Evolutionary conservation across 2,113 vertebrate genomes (phyloP).

Genomic region (Hippocampus barbouri): DNA sequence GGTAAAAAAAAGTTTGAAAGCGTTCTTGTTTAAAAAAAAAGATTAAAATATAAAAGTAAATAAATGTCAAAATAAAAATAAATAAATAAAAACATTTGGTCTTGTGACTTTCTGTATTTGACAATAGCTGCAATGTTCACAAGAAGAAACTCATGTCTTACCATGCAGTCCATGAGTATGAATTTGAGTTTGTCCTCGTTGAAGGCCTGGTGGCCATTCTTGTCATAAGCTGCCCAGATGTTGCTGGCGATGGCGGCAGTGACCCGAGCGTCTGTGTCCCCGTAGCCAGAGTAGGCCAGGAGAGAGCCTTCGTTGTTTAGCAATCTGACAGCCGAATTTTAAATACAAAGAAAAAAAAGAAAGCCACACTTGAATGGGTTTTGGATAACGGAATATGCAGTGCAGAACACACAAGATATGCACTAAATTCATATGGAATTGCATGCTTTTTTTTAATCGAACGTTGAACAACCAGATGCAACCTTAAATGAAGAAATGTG

Average conservation of each 20-base stretch:
- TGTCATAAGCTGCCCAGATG: constrained; percentile 98
- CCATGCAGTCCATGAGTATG: constrained; percentile 99
- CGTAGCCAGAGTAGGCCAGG: constrained; percentile 94
- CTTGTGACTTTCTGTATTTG: not conserved
- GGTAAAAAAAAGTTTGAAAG: too few relatives aligned
- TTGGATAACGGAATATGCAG: not conserved
- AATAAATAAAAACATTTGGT: too few relatives aligned
- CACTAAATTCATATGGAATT: too few relatives aligned
- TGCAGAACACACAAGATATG: not conserved
- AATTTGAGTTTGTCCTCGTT: constrained; percentile 97
- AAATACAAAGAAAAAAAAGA: not conserved
- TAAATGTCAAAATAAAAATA: too few relatives aligned
- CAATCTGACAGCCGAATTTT: constrained; percentile 47
- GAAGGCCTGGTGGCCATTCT: constrained; percentile 94
- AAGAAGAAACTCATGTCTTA: constrained; percentile 42
- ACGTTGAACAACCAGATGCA: too few relatives aligned
- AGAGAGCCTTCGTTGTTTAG: constrained; percentile 96
- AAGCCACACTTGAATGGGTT: not conserved
- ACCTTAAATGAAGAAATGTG: too few relatives aligned
- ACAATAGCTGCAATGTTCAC: not conserved
- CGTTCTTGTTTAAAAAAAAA: too few relatives aligned
- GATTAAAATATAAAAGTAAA: too few relatives aligned
- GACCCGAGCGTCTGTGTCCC: constrained; percentile 93
- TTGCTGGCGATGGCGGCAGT: constrained; percentile 97
- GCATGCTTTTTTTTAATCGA: too few relatives aligned